A percentile compares a stretch with the other conserved stretches of the same genome.
Conservation (phyloP, 2,113 vertebrate genomes). For the Centrocercus urophasianus region DNA sequence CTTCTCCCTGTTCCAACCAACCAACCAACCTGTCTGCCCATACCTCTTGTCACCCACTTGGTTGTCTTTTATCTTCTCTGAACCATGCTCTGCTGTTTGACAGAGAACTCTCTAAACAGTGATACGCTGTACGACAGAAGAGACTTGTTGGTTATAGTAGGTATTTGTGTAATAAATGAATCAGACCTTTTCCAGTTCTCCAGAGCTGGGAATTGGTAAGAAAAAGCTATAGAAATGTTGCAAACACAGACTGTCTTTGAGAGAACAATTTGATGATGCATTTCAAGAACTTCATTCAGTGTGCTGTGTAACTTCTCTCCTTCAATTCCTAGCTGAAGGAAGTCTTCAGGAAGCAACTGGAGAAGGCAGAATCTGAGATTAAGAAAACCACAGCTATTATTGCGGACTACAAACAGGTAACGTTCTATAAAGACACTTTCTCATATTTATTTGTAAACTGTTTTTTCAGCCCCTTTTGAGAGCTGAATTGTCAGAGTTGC, state of each 20-base stretch:
- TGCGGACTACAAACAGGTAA: conserved; percentile 97
- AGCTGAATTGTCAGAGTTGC: background rate
- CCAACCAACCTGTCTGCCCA: background rate
- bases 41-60: background rate
- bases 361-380: conserved; percentile 96
- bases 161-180: background rate
- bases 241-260: background rate
- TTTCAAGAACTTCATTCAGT: background rate
- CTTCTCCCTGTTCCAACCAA: background rate
- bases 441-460: background rate
- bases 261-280: background rate
- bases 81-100: background rate
- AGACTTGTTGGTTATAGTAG: background rate
- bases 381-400: conserved; percentile 99
- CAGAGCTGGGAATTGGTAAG: background rate
- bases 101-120: background rate
- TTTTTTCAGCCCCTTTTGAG: background rate
- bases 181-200: background rate
- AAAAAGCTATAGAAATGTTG: background rate
- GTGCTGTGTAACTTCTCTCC: background rate
- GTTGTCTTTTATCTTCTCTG: background rate
- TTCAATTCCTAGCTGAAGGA: conserved; percentile 89
- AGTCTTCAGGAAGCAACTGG: conserved; percentile 95
- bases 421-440: background rate
- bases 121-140: background rate